phyloP scores from a whole-genome alignment of 2,113 vertebrate genomes.

The Hippocampus guttulatus region DNA sequence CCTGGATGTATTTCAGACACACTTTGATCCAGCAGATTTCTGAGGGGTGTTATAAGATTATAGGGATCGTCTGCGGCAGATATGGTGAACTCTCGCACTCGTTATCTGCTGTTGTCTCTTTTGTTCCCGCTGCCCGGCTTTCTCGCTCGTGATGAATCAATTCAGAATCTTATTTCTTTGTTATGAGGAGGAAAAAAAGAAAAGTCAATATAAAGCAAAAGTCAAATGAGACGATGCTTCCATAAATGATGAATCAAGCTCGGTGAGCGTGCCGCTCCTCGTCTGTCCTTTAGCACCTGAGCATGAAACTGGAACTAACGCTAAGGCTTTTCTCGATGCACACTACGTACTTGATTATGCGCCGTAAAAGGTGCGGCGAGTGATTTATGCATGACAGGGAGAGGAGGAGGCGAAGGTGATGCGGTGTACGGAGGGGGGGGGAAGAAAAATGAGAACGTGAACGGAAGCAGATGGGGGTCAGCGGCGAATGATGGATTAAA shows the following conservation, averaged over 20 bases:
- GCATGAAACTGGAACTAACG: neutral
- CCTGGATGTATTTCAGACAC: constrained; percentile 29
- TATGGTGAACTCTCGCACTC: constrained; percentile 9
- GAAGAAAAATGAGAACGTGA: constrained; percentile 12
- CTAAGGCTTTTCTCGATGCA: neutral
- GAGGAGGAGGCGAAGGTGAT: neutral
- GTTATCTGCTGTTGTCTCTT: constrained; percentile 8
- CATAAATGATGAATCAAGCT: constrained; percentile 23
- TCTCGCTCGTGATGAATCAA: constrained; percentile 22
- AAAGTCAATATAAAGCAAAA: constrained; percentile 25
- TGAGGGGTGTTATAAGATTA: constrained; percentile 29
- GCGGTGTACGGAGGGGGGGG: constrained; percentile 7
- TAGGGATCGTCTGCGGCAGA: constrained; percentile 27
- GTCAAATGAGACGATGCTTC: constrained; percentile 8
- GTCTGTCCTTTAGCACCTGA: neutral
- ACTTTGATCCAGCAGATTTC: constrained; percentile 39
- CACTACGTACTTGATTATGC: constrained; percentile 30
- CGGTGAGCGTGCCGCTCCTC: neutral
- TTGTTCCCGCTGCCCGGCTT: neutral
- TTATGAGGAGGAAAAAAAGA: neutral
- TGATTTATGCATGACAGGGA: constrained; percentile 46
- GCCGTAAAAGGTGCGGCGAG: constrained; percentile 24
- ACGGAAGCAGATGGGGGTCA: constrained; percentile 29
- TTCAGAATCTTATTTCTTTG: constrained; percentile 19
- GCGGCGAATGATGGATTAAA: constrained; percentile 25